Evolutionary conservation across 2,888 invertebrate species (phyloP).

Genomic region (Nephrotoma guestfalica): DNA sequence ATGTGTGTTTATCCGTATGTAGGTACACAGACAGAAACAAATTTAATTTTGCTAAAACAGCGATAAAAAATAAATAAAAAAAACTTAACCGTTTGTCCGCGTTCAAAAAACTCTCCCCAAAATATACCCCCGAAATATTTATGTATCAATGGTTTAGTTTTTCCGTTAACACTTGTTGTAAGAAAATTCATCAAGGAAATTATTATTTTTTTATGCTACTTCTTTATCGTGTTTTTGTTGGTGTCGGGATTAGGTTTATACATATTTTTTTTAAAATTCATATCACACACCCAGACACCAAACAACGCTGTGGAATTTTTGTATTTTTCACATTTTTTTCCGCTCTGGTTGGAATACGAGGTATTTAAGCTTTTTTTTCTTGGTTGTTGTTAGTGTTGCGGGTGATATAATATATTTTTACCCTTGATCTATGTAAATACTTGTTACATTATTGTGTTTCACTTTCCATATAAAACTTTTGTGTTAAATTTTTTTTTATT

Average conservation of each 20-base stretch:
- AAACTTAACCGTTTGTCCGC: not conserved
- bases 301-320: not conserved
- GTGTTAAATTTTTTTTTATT: not conserved
- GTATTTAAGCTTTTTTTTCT: not conserved
- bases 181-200: not conserved
- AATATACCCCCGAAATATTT: not conserved
- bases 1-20: not conserved
- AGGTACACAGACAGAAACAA: not conserved
- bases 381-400: not conserved
- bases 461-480: not conserved
- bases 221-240: not conserved
- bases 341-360: not conserved
- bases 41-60: not conserved
- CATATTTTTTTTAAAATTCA: not conserved
- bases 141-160: not conserved
- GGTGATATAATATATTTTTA: not conserved
- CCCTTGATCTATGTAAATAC: not conserved
- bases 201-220: not conserved
- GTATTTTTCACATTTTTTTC: not conserved
- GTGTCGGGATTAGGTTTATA: not conserved
- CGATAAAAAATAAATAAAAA: not conserved
- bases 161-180: not conserved
- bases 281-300: not conserved
- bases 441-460: not conserved
- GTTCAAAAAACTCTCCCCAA: not conserved